These are phyloP conservation scores for Hippopotamus amphibius DNA, from an alignment of 2,113 vertebrate species.

Conservation along the genomic window DNA sequence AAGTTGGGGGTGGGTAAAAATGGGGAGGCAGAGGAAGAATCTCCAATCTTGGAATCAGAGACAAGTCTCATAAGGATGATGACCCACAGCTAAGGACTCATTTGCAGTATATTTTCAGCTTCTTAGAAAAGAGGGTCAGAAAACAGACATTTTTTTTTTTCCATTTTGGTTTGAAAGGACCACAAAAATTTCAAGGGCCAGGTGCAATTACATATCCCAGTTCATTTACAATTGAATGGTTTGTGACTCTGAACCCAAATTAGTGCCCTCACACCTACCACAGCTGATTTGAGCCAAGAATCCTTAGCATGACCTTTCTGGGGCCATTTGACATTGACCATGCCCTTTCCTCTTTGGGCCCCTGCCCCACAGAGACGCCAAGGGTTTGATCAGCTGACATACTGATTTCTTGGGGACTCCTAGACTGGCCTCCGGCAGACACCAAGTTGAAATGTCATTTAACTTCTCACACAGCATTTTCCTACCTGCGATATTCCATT, in stretches of 20 bases:
- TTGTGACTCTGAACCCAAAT: slow-evolving; percentile 28
- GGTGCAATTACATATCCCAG: not conserved
- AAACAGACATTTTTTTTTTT: slow-evolving; percentile 22
- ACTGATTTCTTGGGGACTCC: not conserved
- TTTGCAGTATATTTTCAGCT: slow-evolving; percentile 4
- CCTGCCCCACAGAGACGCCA: not conserved
- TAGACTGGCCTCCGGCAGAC: slow-evolving; percentile 11
- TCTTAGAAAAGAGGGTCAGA: slow-evolving; percentile 6
- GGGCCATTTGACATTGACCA: not conserved
- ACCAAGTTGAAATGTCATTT: slow-evolving; percentile 31
- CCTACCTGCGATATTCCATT: not conserved
- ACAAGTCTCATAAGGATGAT: not conserved
- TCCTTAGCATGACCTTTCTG: not conserved
- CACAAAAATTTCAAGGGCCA: slow-evolving; percentile 31
- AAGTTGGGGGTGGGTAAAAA: not conserved
- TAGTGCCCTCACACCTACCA: not conserved
- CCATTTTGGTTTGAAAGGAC: slow-evolving; percentile 54
- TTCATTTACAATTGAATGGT: slow-evolving; percentile 1
- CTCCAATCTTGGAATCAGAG: not conserved
- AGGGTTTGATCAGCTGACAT: not conserved
- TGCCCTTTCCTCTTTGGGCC: not conserved
- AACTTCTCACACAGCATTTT: slow-evolving; percentile 21
- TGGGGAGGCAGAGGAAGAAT: not conserved
- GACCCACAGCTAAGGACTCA: not conserved
- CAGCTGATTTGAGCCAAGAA: not conserved